Evolutionary conservation across 1,140 invertebrate species (phyloP).

Genomic region (Nephila pilipes): DNA sequence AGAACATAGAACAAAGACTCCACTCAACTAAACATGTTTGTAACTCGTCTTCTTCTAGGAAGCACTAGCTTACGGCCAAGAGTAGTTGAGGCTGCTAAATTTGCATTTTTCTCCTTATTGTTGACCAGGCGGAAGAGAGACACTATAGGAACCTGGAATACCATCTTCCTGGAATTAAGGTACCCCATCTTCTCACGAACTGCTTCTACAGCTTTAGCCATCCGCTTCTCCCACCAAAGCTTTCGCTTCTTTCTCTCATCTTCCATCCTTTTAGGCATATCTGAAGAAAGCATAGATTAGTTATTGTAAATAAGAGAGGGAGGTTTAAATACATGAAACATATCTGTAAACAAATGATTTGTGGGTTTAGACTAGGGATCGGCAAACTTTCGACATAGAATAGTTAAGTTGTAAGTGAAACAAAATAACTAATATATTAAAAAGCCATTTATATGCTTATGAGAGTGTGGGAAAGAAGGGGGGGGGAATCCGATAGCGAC

Average conservation of each 20-base stretch:
- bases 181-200: constrained; percentile 48
- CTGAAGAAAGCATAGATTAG: too few species aligned
- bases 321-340: too few species aligned
- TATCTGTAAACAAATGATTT: too few species aligned
- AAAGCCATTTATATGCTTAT: too few species aligned
- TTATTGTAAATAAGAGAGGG: too few species aligned
- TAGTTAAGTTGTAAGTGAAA: too few species aligned
- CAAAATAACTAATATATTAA: too few species aligned
- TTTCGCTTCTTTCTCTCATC: not conserved
- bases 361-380: too few species aligned
- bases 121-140: constrained; percentile 55
- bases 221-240: not conserved
- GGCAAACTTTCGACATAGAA: too few species aligned
- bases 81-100: constrained; percentile 48
- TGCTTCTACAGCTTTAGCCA: constrained; percentile 45
- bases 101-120: constrained; percentile 64
- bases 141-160: constrained; percentile 62
- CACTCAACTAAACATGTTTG: constrained; percentile 65
- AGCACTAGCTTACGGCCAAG: constrained; percentile 39
- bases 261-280: not conserved
- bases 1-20: constrained; percentile 60
- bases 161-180: constrained; percentile 26
- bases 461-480: too few species aligned
- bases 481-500: too few species aligned
- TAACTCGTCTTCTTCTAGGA: constrained; percentile 59